Conservation (phyloP, 2,888 invertebrate genomes). For the Ormyrus rosae region DNA sequence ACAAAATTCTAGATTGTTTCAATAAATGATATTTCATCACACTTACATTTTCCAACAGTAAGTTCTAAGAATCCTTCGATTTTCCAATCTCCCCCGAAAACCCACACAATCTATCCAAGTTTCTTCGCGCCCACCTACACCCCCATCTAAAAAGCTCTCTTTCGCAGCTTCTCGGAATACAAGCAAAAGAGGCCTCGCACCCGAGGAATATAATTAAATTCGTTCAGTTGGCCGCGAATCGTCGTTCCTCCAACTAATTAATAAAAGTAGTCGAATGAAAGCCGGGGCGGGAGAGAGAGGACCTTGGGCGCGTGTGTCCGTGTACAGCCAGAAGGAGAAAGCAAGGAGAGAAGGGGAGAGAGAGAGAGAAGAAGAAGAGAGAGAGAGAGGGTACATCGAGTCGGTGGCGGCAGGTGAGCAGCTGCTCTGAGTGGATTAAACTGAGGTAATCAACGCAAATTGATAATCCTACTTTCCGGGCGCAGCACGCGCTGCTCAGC, state of each 20-base stretch:
- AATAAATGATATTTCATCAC: not conserved
- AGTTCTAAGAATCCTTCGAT: conserved; percentile 16
- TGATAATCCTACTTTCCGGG: conserved; percentile 70
- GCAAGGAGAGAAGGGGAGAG: not conserved
- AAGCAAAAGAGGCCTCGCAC: not conserved
- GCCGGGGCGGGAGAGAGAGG: conserved; percentile 46
- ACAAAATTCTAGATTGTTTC: too few species aligned
- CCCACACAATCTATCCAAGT: conserved; percentile 12
- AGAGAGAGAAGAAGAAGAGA: conserved; percentile 49
- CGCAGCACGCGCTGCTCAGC: conserved; percentile 33
- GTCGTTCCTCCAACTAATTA: conserved; percentile 65
- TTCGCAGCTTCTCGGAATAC: not conserved
- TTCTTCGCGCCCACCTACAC: not conserved
- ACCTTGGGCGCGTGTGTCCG: not conserved
- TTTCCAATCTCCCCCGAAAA: conserved; percentile 31
- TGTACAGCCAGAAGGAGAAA: too few species aligned
- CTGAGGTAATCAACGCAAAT: conserved; percentile 72
- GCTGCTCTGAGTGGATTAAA: conserved; percentile 72
- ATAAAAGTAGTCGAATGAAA: conserved; percentile 71
- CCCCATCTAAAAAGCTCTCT: conserved; percentile 17
- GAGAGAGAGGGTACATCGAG: conserved; percentile 25
- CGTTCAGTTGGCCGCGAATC: conserved; percentile 65
- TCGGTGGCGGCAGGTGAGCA: conserved; percentile 68
- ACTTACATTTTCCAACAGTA: not conserved
- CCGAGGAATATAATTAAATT: conserved; percentile 64